Base-by-base conservation (phyloP, 2,888 invertebrate species). In the Notodonta ziczac region DNA sequence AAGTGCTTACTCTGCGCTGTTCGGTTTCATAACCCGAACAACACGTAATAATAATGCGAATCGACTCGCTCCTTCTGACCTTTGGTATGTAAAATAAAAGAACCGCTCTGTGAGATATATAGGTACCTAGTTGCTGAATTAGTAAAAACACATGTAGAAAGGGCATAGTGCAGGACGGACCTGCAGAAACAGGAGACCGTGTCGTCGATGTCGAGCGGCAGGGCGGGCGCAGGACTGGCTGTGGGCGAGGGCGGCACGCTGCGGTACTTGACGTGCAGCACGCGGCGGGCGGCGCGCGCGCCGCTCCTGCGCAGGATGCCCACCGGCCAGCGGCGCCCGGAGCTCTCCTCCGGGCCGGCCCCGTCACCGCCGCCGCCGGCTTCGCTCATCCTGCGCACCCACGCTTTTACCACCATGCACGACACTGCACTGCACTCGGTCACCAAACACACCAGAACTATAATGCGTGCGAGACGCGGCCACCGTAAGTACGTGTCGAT, bases 161-260 rank as follows among this genome's bases (percentile, higher is more conserved):
- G 54, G 16, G 16, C n/a, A n/a, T 35, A 35, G n/a, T 53, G 55
- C 59, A 57, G 60, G 57, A 76, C 83, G 91, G 93, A 97, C 97
- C 97, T 96, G 96, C 97, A 97, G 91, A 97, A 97, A 87, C 97
- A 97, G 80, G 96, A 96, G 86, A 97, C 96, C 65, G 96, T 96
- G 74, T 96, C 95, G 85, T 96, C 96, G 76, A 96, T 85, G 72
- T 96, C 95, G 74, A 95, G 87, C 67, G 95, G 94, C 73, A 90
- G 79, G 80, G 82, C 76, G 84, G 85, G 75, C 57, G 71, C 56
- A 54, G 75, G 72, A 67, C 78, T 68, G 62, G 77, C 66, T 60
- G 77, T 60, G 60, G 81, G 78, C 61, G 80, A 67, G 56, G 83
- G 80, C 64, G 88, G 85, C 74, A 86, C 87, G 81, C 88, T 86